Base-by-base conservation (phyloP, 2,113 vertebrate species). In the Notechis scutatus region DNA sequence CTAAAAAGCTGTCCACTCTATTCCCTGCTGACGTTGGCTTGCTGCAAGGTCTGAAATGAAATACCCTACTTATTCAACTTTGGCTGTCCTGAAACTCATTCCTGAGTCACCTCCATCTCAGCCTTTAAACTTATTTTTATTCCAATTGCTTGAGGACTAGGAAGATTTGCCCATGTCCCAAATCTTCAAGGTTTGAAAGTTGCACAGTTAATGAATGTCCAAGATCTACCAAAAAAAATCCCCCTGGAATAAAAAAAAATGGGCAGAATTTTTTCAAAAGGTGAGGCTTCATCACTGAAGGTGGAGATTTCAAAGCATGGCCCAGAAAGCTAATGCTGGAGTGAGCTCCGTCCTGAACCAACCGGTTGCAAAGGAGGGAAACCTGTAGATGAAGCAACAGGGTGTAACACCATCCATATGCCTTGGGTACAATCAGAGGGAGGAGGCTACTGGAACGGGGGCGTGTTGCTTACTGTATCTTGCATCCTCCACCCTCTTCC, bases 321-420 rank as follows among this genome's bases (percentile, higher is more conserved):
- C 47, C 20, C 88, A 47, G 56, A 92, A 90, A 91, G 34, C 56
- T 90, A 23, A 47, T 18, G 34, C 45, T 54, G 26, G 45, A 89
- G 55, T 59, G 42, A 91, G 87, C 2, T 47, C 11, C 29, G 15
- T 34, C 74, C 93, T 92, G 88, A 89, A 61, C 91, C 56, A 92
- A 94, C 93, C 39, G 57, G 93, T 92, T 90, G 12, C 24, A 56
- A 50, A 92, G 56, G 55, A 92, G 93, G 86, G 39, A 89, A 93
- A 91, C 47, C 64, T 47, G 74, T 20, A 45, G 57, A 14, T 92
- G 93, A 87, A 34, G 91, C 91, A 94, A 94, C 47, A 90, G 69
- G 88, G 81, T 89, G 93, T 85, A 91, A 81, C 87, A 93, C 85
- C 59, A 81, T 50, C 59, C 64, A 89, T 90, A 90, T 81, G 59